Evolutionary conservation across 2,888 invertebrate species (phyloP).

Genomic region (Pharmacophagus antenor): DNA sequence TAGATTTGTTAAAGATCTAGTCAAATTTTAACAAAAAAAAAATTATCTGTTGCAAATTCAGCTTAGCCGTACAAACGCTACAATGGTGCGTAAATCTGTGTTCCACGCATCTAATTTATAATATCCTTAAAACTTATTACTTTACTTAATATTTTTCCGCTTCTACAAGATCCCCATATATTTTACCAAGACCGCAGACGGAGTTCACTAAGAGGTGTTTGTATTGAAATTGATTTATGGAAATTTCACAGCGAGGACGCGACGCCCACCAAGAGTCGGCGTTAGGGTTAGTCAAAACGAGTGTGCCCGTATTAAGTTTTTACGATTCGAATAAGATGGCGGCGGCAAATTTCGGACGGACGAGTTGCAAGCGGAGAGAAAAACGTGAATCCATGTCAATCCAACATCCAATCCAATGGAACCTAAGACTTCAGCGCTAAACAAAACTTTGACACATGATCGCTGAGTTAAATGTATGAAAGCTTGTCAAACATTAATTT

Average conservation of each 20-base stretch:
- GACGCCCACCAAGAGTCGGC: conserved; percentile 52
- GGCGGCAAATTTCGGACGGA: conserved; percentile 5
- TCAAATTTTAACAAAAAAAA: too few relatives aligned
- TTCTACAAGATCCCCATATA: conserved; percentile 39
- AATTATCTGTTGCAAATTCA: too few relatives aligned
- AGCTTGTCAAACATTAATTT: too few relatives aligned
- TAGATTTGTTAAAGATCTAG: too few relatives aligned
- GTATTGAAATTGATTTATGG: conserved; percentile 80
- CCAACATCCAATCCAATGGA: too few relatives aligned
- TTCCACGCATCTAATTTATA: too few relatives aligned
- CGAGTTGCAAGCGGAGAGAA: conserved; percentile 18
- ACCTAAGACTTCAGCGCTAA: neutral
- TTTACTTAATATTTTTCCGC: too few relatives aligned
- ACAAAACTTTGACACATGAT: too few relatives aligned
- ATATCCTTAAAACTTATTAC: too few relatives aligned
- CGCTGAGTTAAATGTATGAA: too few relatives aligned
- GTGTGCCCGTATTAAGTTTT: conserved; percentile 53
- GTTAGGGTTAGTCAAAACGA: conserved; percentile 54
- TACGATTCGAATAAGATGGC: conserved; percentile 31
- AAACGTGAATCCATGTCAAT: conserved; percentile 17
- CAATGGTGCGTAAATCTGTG: too few relatives aligned
- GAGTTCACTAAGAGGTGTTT: conserved; percentile 80
- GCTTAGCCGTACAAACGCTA: too few relatives aligned
- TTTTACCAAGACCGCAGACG: conserved; percentile 56
- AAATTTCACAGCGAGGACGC: conserved; percentile 71